These are phyloP conservation scores for Amiota communis DNA, from an alignment of 2,888 invertebrate genomes.

Conservation along the genomic window DNA sequence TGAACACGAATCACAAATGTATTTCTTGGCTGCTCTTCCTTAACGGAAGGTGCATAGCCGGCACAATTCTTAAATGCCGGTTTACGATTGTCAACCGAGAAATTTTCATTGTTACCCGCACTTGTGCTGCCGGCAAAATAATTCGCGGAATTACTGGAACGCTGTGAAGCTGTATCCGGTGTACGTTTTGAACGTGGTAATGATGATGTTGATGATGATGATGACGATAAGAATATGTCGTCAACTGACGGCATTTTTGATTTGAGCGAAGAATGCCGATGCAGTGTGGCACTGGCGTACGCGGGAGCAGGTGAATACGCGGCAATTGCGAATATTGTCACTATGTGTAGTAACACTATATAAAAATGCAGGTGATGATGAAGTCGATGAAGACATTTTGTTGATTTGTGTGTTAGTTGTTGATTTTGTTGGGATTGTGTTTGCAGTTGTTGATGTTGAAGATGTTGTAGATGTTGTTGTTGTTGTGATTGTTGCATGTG, in stretches of 20 bases:
- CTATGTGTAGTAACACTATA: slow-evolving; percentile 19
- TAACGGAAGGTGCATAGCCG: slow-evolving; percentile 85
- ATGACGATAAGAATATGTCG: slow-evolving; percentile 26
- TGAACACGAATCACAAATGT: slow-evolving; percentile 80
- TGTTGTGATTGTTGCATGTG: slow-evolving; percentile 19
- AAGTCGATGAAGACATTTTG: slow-evolving; percentile 50
- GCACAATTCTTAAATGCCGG: slow-evolving; percentile 90
- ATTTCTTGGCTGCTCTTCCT: slow-evolving; percentile 84
- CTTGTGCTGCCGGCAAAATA: slow-evolving; percentile 35
- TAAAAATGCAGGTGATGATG: slow-evolving; percentile 32
- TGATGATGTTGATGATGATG: too few species aligned
- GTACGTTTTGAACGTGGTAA: slow-evolving; percentile 43
- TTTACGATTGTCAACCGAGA: slow-evolving; percentile 82
- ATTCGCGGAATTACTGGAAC: slow-evolving; percentile 44
- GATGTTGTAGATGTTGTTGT: slow-evolving; percentile 44
- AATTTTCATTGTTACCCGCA: slow-evolving; percentile 54
- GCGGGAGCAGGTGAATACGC: slow-evolving; percentile 34
- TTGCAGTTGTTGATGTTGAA: slow-evolving; percentile 42
- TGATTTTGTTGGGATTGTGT: slow-evolving; percentile 46
- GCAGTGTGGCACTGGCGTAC: slow-evolving; percentile 27
- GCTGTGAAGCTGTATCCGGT: slow-evolving; percentile 47
- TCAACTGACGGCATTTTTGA: slow-evolving; percentile 4
- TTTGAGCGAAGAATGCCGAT: slow-evolving; percentile 23
- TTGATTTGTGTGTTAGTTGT: slow-evolving; percentile 55
- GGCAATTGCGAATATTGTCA: slow-evolving; percentile 37